Evolutionary conservation across 23 tunicate species (phyloP), one percentile per base, ranked within the genome.

Genomic region (Aplidium turbinatum): DNA sequence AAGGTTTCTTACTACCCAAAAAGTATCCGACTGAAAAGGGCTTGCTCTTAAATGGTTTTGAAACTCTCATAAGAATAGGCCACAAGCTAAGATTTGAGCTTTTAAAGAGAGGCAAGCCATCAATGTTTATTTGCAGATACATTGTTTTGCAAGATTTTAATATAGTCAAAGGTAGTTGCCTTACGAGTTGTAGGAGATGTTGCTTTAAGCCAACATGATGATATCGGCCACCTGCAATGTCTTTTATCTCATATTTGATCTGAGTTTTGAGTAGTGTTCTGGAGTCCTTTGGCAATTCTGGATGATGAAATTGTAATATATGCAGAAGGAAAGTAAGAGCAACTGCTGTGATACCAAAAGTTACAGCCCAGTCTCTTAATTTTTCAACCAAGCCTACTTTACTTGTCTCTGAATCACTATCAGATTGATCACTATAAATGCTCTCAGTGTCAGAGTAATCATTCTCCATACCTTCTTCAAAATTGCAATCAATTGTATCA

Each of bases 91-190:
- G 31, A 28, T 69, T 80, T 30, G 58, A 40, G 24, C 77, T 68
- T 69, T 80, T 68, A 57, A 80, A 80, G 35, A 80, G 32, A 5
- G 77, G 85, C 27, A 80, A 31, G 23, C 85, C 85, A 69, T 68
- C 85, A 47, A 80, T 57, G 48, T 80, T 80, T 30, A 80, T 40
- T 29, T 80, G 77, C 65, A 78, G 50, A 34, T 31, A 32, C 7
- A 78, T 57, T 60, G 7, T 22, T n/a, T n/a, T n/a, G n/a, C n/a
- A n/a, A n/a, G n/a, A n/a, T n/a, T n/a, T n/a, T n/a, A n/a, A n/a
- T n/a, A n/a, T n/a, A n/a, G n/a, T n/a, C n/a, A n/a, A n/a, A n/a
- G n/a, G n/a, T n/a, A n/a, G n/a, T n/a, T n/a, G n/a, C n/a, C n/a
- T n/a, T n/a, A n/a, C n/a, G n/a, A n/a, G n/a, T n/a, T n/a, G n/a